Conservation (phyloP, 2,888 invertebrate genomes). For the Polia nebulosa region DNA sequence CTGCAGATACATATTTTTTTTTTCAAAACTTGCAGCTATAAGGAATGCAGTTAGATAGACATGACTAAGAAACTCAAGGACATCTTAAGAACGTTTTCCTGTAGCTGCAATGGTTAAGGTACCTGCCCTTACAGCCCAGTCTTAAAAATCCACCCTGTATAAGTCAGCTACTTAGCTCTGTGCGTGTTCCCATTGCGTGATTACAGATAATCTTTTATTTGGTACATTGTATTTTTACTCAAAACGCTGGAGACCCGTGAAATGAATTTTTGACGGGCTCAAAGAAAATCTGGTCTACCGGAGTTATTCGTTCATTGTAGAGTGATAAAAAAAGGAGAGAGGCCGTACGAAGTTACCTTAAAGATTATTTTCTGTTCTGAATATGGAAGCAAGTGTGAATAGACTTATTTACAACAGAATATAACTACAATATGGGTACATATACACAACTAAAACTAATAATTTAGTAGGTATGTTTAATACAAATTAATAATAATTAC, state of each 20-base stretch:
- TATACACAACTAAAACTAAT: too few relatives aligned
- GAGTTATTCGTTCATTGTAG: not conserved
- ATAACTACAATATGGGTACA: too few relatives aligned
- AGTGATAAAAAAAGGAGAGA: not conserved
- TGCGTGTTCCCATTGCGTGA: conserved; percentile 70
- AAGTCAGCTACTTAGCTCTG: conserved; percentile 12
- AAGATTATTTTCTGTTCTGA: not conserved
- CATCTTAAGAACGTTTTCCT: not conserved
- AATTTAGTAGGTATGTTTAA: too few relatives aligned
- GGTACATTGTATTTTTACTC: conserved; percentile 53
- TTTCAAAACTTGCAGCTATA: not conserved
- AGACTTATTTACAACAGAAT: too few relatives aligned
- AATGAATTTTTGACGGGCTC: conserved; percentile 16
- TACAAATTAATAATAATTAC: too few relatives aligned
- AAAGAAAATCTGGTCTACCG: conserved; percentile 7
- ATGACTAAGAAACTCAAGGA: not conserved
- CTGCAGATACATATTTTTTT: too few relatives aligned
- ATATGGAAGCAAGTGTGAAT: not conserved
- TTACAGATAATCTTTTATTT: conserved; percentile 65
- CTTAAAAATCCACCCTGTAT: not conserved
- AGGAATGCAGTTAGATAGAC: not conserved
- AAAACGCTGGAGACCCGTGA: conserved; percentile 37
- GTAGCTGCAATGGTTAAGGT: not conserved
- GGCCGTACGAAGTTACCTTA: not conserved
- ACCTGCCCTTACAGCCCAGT: not conserved